Base-by-base conservation (phyloP, 1,140 invertebrate species). In the Hydropsyche tenuis region DNA sequence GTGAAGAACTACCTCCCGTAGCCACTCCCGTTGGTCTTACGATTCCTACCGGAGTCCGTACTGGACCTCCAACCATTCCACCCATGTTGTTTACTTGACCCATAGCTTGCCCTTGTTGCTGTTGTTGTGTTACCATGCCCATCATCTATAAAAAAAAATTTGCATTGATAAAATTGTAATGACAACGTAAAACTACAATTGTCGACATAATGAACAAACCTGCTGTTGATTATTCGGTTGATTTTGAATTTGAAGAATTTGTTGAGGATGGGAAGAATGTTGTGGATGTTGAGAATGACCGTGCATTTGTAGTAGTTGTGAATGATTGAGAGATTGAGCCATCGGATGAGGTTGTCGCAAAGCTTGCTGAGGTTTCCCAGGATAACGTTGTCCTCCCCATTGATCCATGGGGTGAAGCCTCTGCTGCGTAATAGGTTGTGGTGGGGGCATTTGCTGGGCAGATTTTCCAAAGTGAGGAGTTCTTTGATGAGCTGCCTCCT, bases 401-500 rank as follows among this genome's bases (percentile, higher is more conserved):
- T 91, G 90, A 69, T 90, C 89, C 87, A 91, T 90, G 4, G 90
- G 86, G 27, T 90, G 84, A 63, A 71, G 75, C 46, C 74, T 64
- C 51, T 73, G 65, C 48, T 75, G 77, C 18, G 74, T 73, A 73
- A 80, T 81, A 70, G 79, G 81, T 69, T 79, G 79, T 14, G 81
- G 81, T 66, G 81, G 79, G 78, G 74, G 74, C 51, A 9, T 86
- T 86, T 76, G 86, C 80, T 74, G 87, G 79, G 72, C 85, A 80
- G 77, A 86, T 83, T 75, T 92, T 89, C 79, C 88, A 88, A 74
- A 92, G 74, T 92, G 91, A 11, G 92, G 92, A 9, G 89, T 90
- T 42, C 66, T 71, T 80, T 94, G 94, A 22, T 93, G 86, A 0
- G 93, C 93, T 53, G 94, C 96, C 80, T 96, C 94, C 79, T 96